Evolutionary conservation across 1,140 invertebrate species (phyloP).

Genomic region (Bilobella aurantiaca): DNA sequence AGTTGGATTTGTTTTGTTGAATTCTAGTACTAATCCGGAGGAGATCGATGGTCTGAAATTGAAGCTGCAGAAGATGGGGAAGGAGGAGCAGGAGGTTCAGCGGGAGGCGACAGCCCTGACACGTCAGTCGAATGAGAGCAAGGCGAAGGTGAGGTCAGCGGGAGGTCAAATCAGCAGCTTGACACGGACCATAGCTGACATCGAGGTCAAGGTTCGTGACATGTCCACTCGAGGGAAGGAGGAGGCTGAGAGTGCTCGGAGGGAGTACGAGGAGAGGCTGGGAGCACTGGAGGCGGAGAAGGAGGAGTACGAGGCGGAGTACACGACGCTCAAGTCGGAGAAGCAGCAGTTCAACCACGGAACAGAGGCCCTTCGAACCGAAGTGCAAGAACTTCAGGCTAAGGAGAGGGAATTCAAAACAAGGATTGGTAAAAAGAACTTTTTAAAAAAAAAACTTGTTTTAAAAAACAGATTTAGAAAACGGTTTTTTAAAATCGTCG

Average conservation of each 20-base stretch:
- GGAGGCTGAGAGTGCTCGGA: not conserved
- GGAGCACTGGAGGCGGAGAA: not conserved
- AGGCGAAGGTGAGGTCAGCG: not conserved
- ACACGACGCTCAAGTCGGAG: conserved; percentile 5
- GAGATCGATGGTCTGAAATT: too few relatives aligned
- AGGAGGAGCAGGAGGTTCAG: too few relatives aligned
- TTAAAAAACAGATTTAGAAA: too few relatives aligned
- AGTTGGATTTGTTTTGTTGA: too few relatives aligned
- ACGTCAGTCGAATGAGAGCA: not conserved
- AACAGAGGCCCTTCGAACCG: not conserved
- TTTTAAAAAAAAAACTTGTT: too few relatives aligned
- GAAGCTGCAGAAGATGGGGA: too few relatives aligned
- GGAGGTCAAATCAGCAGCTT: not conserved
- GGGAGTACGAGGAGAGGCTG: conserved; percentile 7
- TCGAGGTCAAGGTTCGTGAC: conserved; percentile 2
- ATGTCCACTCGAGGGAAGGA: conserved; percentile 1
- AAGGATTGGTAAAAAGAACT: not conserved
- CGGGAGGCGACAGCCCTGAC: too few relatives aligned
- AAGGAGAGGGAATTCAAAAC: not conserved
- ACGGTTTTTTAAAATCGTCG: too few relatives aligned
- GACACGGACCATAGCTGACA: not conserved
- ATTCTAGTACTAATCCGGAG: too few relatives aligned
- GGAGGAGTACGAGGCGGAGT: not conserved
- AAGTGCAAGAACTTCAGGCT: not conserved
- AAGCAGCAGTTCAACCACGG: conserved; percentile 9